phyloP scores from a whole-genome alignment of 2,797 vertebrate genomes.

The Buphagus erythrorhynchus region DNA sequence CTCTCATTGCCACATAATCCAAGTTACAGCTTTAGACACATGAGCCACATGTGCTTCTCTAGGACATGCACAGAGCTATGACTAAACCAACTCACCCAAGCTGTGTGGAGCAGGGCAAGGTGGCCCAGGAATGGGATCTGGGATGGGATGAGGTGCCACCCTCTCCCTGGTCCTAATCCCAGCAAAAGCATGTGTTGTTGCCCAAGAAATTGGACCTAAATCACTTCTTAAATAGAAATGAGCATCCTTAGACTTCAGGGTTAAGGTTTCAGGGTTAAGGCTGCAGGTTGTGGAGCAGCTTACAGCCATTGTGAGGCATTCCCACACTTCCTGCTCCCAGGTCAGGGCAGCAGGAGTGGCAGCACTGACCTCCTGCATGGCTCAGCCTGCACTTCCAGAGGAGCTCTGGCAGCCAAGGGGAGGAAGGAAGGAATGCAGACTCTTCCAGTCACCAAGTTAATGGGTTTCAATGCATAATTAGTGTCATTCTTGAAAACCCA shows the following conservation, averaged over 20 bases:
- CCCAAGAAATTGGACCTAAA: not conserved
- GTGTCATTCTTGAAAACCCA: slow-evolving; percentile 34
- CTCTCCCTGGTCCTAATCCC: not conserved
- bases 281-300: not conserved
- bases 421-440: slow-evolving; percentile 60
- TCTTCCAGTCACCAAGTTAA: slow-evolving; percentile 41
- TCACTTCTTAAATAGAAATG: not conserved
- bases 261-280: not conserved
- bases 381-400: not conserved
- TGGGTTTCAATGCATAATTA: slow-evolving; percentile 47
- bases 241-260: not conserved
- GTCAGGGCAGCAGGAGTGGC: not conserved
- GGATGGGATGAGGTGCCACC: not conserved
- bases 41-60: accelerated
- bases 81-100: not conserved
- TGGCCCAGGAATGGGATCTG: not conserved
- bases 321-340: not conserved
- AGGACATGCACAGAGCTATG: accelerated
- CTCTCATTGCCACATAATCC: accelerated
- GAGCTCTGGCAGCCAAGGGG: not conserved
- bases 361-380: accelerated
- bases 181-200: accelerated
- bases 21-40: not conserved
- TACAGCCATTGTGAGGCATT: accelerated
- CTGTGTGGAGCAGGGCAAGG: not conserved